Evolutionary conservation across 2,888 invertebrate species (phyloP), one percentile per base, ranked within the genome.

Genomic region (Dicranocentrus wangi): DNA sequence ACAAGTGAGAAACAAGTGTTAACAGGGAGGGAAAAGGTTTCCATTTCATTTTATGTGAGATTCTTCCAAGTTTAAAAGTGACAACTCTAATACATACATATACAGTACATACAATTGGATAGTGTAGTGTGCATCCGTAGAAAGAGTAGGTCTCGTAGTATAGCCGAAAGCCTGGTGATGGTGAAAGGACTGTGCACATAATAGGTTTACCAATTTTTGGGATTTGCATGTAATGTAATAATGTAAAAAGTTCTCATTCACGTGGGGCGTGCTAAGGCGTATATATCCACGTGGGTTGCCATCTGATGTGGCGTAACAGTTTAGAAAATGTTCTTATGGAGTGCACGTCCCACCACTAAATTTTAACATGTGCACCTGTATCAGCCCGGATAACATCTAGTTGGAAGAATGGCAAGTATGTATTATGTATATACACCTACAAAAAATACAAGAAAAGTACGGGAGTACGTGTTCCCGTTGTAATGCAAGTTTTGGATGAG

Each of bases 1-100:
- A 55, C 55, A 55, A 55, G 55, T 23, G 23, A 55, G 55, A 55
- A 55, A 55, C 55, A 10, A 53, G 53, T 23, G 55, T 55, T 55
- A 55, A 55, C 55, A 25, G 25, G 8, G 55, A 13, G 55, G 2
- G 19, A 55, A 55, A 25, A 23, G 21, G 25, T 10, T 55, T 25
- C 55, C 21, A 55, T 55, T 55, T 55, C 15, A 55, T 55, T 55
- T 55, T 55, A 55, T 55, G 25, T 13, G 10, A 55, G 25, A 25
- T 25, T 55, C 32, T 32, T 32, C 3, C 32, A 32, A 32, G 32
- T 32, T 32, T 32, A 32, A 3, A 32, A 32, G 5, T 7, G 32
- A 32, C 32, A 32, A 32, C 32, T 32, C 32, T 32, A 32, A 10
- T 10, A 7, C 32, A 32, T 32, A 32, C 32, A 32, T 32, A 32